phyloP scores from a whole-genome alignment of 2,113 vertebrate species.

The Aptenodytes forsteri region DNA sequence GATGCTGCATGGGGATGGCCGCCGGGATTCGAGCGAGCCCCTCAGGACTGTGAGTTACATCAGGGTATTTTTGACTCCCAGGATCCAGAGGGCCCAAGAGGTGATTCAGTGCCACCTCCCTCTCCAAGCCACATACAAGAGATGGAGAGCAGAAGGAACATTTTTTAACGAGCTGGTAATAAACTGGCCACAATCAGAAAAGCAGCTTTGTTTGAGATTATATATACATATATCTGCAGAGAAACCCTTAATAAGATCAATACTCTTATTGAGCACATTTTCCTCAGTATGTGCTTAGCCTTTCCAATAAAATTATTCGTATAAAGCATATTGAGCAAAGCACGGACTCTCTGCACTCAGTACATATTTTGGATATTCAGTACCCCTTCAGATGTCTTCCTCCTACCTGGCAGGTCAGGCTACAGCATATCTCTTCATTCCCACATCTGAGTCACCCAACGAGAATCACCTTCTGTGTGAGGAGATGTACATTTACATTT shows the following conservation, averaged over 20 bases:
- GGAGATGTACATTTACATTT: not conserved
- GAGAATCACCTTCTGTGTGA: not conserved
- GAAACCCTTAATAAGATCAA: slow-evolving; percentile 5
- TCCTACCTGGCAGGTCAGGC: not conserved
- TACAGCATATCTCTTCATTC: not conserved
- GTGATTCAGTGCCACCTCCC: not conserved
- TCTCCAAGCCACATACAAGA: not conserved
- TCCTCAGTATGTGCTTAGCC: not conserved
- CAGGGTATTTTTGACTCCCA: not conserved
- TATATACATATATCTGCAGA: not conserved
- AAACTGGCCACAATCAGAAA: not conserved
- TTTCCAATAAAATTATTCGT: not conserved
- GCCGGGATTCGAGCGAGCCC: accelerated
- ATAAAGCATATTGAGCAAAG: not conserved
- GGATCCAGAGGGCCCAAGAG: not conserved
- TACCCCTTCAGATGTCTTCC: not conserved
- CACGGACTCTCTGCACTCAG: not conserved
- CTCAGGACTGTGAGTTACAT: not conserved
- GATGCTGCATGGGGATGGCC: accelerated
- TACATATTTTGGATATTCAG: not conserved
- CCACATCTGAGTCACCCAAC: not conserved
- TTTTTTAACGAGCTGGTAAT: not conserved
- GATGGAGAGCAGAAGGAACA: not conserved
- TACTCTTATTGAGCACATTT: not conserved
- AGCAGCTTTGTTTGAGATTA: not conserved